Evolutionary conservation across 2,888 invertebrate species (phyloP).

Genomic region (Habroteleia sp.): DNA sequence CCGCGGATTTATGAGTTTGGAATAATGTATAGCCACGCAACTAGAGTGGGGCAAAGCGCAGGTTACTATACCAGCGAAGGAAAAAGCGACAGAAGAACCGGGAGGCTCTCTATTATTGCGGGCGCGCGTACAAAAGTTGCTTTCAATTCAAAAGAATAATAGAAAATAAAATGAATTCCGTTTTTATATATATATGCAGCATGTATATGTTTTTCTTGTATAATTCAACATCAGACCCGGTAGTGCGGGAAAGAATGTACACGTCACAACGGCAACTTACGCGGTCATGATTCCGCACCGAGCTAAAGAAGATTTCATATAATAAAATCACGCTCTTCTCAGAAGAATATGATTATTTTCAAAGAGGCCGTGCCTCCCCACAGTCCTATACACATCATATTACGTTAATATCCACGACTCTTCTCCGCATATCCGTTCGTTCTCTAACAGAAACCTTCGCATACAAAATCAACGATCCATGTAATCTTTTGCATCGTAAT

Average conservation of each 20-base stretch:
- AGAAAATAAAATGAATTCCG: conserved; percentile 53
- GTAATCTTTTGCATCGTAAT: conserved; percentile 54
- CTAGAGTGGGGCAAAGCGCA: neutral
- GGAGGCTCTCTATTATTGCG: conserved; percentile 33
- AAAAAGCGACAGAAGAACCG: conserved; percentile 7
- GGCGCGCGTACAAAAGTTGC: conserved; percentile 47
- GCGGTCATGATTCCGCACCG: conserved; percentile 51
- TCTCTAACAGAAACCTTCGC: conserved; percentile 33
- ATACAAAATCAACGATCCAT: conserved; percentile 50
- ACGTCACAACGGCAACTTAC: conserved; percentile 51
- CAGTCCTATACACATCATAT: conserved; percentile 48
- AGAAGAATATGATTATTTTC: conserved; percentile 58
- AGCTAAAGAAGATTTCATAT: conserved; percentile 55
- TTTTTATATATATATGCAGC: conserved; percentile 49
- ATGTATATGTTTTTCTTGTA: conserved; percentile 55
- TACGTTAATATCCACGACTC: conserved; percentile 56
- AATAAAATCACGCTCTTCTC: conserved; percentile 59
- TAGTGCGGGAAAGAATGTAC: conserved; percentile 38
- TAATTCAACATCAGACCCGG: conserved; percentile 50
- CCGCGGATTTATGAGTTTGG: conserved; percentile 43
- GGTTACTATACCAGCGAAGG: conserved; percentile 1
- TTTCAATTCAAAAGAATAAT: conserved; percentile 57
- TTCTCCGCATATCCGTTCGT: conserved; percentile 35
- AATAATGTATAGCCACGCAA: conserved; percentile 32
- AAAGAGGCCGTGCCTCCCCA: conserved; percentile 38